These are phyloP conservation scores for Xyrauchen texanus DNA, from an alignment of 2,113 vertebrate species.

Conservation along the genomic window DNA sequence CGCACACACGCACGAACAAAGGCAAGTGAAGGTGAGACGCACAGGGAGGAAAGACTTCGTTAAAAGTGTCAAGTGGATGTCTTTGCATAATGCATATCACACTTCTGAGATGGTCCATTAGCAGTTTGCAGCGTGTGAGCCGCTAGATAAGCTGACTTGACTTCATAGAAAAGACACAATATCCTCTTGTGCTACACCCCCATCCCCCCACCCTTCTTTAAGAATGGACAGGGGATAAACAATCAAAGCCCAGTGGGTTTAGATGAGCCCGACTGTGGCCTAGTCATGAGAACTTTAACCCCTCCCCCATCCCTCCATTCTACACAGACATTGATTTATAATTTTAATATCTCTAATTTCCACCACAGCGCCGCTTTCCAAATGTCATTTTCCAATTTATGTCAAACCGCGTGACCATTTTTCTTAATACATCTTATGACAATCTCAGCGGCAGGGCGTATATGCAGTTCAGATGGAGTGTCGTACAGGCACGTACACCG, in stretches of 20 bases:
- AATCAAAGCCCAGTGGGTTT: slow-evolving; percentile 30
- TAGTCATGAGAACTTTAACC: slow-evolving; percentile 23
- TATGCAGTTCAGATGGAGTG: slow-evolving; percentile 83
- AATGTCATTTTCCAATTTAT: slow-evolving; percentile 92
- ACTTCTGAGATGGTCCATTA: slow-evolving; percentile 78
- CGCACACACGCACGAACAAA: not conserved
- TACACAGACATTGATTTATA: slow-evolving; percentile 87
- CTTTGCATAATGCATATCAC: slow-evolving; percentile 78
- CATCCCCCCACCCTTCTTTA: not conserved
- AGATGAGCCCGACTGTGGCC: slow-evolving; percentile 15
- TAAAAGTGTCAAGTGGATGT: slow-evolving; percentile 72
- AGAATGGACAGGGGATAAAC: slow-evolving; percentile 12
- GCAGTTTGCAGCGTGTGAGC: slow-evolving; percentile 58
- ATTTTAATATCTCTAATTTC: slow-evolving; percentile 94
- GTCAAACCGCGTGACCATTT: slow-evolving; percentile 86
- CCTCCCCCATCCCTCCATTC: not conserved
- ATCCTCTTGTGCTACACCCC: slow-evolving; percentile 51
- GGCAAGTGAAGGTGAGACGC: slow-evolving; percentile 54
- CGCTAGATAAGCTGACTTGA: slow-evolving; percentile 64
- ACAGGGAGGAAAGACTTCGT: slow-evolving; percentile 64
- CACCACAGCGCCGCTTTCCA: slow-evolving; percentile 80
- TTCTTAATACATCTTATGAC: slow-evolving; percentile 90
- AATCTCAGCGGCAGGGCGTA: slow-evolving; percentile 77
- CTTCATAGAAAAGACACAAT: slow-evolving; percentile 42
- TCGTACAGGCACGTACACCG: slow-evolving; percentile 73